phyloP scores from a whole-genome alignment of 2,888 invertebrate genomes.

The Crematogaster levior region DNA sequence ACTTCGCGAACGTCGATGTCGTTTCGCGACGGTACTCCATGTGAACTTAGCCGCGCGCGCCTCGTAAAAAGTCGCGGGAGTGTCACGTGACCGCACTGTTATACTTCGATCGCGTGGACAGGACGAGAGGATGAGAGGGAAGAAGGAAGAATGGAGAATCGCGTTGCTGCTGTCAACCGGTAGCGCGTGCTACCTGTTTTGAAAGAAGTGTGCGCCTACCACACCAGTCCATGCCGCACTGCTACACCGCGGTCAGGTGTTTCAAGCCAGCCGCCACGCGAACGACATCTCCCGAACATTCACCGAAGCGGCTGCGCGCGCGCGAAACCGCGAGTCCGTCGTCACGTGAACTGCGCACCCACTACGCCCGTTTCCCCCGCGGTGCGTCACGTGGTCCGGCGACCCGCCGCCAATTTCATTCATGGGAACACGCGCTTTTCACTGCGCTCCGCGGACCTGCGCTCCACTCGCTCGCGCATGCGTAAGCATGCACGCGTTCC shows the following conservation, averaged over 20 bases:
- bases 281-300: slow-evolving; percentile 75
- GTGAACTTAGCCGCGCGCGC: slow-evolving; percentile 25
- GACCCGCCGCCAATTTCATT: slow-evolving; percentile 71
- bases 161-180: slow-evolving; percentile 11
- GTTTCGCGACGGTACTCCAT: slow-evolving; percentile 37
- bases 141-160: slow-evolving; percentile 23
- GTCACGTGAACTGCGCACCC: too few species aligned
- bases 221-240: slow-evolving; percentile 83
- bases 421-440: slow-evolving; percentile 69
- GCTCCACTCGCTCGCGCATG: too few species aligned
- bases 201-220: slow-evolving; percentile 80
- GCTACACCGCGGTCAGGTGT: slow-evolving; percentile 81
- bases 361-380: slow-evolving; percentile 9
- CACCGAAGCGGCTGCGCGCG: slow-evolving; percentile 59
- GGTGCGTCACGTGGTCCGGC: slow-evolving; percentile 53
- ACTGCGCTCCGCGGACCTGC: background rate
- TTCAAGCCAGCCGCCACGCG: slow-evolving; percentile 77
- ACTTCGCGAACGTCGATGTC: slow-evolving; percentile 18
- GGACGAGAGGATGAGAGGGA: background rate
- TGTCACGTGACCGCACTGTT: slow-evolving; percentile 32
- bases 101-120: too few species aligned
- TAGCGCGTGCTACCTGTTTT: slow-evolving; percentile 77
- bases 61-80: slow-evolving; percentile 14
- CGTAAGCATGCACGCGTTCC: too few species aligned
- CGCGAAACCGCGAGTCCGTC: background rate